Base-by-base conservation (phyloP, 1,140 invertebrate species). In the Sarcophaga peregrina region DNA sequence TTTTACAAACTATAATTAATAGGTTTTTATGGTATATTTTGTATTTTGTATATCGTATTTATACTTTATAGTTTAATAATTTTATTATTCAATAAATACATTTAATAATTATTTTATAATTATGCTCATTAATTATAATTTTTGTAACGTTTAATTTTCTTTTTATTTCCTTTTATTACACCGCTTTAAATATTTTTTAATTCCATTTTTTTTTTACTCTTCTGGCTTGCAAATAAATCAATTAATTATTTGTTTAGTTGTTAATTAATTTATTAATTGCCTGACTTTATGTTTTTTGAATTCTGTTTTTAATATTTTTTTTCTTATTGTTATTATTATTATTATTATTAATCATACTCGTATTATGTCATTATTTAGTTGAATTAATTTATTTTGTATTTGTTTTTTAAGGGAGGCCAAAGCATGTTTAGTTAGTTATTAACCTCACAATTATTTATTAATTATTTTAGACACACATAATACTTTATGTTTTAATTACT, bases 221-320 rank as follows among this genome's bases (percentile, higher is more conserved):
- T 15, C 7, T 58, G 54, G 50, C 8, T 37, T 37, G 25, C 25
- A 37, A 37, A 37, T 37, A 37, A 37, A 37, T 37, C 25, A 37
- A 37, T 37, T 37, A 37, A 37, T 37, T 68, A 52, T 52, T 13
- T 10, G 13, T 9, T 52, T 20, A 68, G 62, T 68, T 68, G 7
- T 20, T 68, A 68, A 68, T 25, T 68, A 25, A 68, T 68, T 68
- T 9, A 68, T 68, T 68, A 68, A 68, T 68, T 68, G n/a, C 20
- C 17, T 68, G 62, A 68, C 8, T 68, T 68, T 5, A 10, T 25
- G 17, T 25, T 68, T 58, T 17, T 68, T 68, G 62, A 7, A 37
- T 58, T 15, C 15, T 4, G n/a, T 15, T 58, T 58, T 13, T 15
- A 15, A n/a, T 58, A n/a, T 58, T n/a, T 15, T 58, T n/a, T n/a